phyloP scores from a whole-genome alignment of 2,113 vertebrate genomes.

The Varanus salvator region DNA sequence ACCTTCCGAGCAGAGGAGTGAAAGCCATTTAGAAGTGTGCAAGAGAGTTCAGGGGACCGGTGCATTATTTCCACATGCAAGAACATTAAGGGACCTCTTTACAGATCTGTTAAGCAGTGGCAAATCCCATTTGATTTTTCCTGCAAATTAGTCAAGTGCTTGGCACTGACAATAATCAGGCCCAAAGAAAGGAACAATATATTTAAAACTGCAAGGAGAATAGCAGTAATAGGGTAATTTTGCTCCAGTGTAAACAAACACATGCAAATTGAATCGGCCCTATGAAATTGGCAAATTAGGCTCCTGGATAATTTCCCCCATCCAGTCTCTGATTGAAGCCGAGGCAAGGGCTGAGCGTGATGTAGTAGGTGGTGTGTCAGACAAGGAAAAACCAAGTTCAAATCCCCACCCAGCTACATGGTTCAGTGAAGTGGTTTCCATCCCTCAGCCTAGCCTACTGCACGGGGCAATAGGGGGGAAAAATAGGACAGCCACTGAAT shows the following conservation, averaged over 20 bases:
- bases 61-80: slow-evolving; percentile 17
- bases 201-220: slow-evolving; percentile 30
- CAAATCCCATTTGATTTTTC: background rate
- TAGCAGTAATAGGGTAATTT: slow-evolving; percentile 10
- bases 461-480: background rate
- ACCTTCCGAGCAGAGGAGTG: background rate
- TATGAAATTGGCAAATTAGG: accelerated
- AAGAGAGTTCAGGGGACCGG: slow-evolving; percentile 25
- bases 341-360: background rate
- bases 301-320: background rate
- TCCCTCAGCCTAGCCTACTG: background rate
- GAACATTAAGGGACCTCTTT: slow-evolving; percentile 27
- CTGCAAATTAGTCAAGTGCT: background rate
- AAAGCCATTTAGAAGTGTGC: slow-evolving; percentile 2
- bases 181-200: slow-evolving; percentile 13
- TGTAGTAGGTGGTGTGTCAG: no score
- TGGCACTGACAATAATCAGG: background rate
- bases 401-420: background rate
- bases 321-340: background rate
- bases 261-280: background rate
- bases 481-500: background rate
- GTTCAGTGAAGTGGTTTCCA: background rate
- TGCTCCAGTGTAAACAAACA: background rate
- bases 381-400: background rate
- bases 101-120: background rate